Percentiles rank a stretch among this genome's conserved stretches.
These are phyloP conservation scores for Uloborus diversus DNA, from an alignment of 1,140 invertebrate species.

Conservation along the genomic window DNA sequence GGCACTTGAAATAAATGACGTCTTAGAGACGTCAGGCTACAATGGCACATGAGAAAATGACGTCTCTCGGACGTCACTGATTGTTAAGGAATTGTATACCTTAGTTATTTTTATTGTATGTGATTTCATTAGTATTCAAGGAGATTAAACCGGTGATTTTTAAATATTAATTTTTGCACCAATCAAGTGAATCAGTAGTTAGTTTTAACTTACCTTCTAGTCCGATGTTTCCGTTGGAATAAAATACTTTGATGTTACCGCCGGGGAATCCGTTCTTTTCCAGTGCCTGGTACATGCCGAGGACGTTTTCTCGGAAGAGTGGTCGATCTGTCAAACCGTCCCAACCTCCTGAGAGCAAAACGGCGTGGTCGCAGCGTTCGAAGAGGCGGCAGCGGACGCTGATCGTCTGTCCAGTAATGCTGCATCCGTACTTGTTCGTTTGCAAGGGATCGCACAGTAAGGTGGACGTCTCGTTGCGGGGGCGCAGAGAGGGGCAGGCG, in stretches of 20 bases:
- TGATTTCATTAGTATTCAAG: no score
- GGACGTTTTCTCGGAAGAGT: constrained; percentile 64
- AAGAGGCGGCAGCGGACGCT: constrained; percentile 68
- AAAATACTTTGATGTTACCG: constrained; percentile 70
- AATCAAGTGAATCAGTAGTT: no score
- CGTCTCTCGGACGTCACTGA: no score
- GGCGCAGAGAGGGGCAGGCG: constrained; percentile 65
- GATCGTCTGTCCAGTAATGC: constrained; percentile 66
- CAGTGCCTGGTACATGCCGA: constrained; percentile 66
- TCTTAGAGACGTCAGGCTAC: no score
- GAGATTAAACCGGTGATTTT: no score
- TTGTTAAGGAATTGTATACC: no score
- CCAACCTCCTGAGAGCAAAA: constrained; percentile 71
- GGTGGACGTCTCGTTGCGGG: constrained; percentile 64
- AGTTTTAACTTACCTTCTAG: constrained; percentile 12
- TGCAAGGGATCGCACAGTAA: constrained; percentile 68
- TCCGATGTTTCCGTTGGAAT: constrained; percentile 67
- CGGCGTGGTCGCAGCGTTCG: constrained; percentile 70
- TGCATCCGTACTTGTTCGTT: constrained; percentile 67
- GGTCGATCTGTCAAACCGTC: constrained; percentile 66
- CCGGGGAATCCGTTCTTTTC: constrained; percentile 67
- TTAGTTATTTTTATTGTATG: no score
- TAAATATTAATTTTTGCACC: no score
- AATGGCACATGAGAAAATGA: no score
- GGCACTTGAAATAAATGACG: no score